Conservation (phyloP, 2,113 vertebrate genomes). For the Bubo blakistoni region DNA sequence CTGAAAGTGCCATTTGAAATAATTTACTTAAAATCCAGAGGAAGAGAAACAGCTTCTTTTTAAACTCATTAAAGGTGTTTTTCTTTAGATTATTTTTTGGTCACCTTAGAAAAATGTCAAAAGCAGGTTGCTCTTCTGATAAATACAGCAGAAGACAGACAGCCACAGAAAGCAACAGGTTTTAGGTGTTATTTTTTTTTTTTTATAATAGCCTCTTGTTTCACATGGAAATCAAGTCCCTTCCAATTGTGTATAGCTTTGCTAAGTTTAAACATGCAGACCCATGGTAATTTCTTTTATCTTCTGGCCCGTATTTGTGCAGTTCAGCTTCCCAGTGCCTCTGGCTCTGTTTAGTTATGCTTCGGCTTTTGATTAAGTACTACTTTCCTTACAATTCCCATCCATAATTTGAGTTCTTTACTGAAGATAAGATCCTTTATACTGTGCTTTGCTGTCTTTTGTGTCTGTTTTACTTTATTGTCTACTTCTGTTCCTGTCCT, state of each 20-base stretch:
- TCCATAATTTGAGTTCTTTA: neutral
- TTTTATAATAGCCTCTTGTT: neutral
- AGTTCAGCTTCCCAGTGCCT: neutral
- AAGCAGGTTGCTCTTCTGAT: neutral
- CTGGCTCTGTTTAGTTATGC: neutral
- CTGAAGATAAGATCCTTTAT: neutral
- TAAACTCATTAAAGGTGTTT: neutral
- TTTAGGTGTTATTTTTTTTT: neutral
- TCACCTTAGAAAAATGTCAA: neutral
- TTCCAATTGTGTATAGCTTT: neutral
- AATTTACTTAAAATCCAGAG: neutral
- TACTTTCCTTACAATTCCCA: neutral
- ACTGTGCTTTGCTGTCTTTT: neutral
- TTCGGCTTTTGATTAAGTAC: neutral
- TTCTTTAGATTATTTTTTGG: neutral
- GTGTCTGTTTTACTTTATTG: neutral
- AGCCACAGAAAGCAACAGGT: neutral
- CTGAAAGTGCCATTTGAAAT: neutral
- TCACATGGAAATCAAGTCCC: neutral
- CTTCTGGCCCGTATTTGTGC: neutral
- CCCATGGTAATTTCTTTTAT: neutral
- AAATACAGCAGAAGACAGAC: neutral
- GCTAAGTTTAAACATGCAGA: neutral
- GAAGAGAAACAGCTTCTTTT: neutral
- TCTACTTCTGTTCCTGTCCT: neutral